A percentile compares a stretch with the other conserved stretches of the same genome.
Conservation (phyloP, 2,888 invertebrate species). For the Syritta pipiens region DNA sequence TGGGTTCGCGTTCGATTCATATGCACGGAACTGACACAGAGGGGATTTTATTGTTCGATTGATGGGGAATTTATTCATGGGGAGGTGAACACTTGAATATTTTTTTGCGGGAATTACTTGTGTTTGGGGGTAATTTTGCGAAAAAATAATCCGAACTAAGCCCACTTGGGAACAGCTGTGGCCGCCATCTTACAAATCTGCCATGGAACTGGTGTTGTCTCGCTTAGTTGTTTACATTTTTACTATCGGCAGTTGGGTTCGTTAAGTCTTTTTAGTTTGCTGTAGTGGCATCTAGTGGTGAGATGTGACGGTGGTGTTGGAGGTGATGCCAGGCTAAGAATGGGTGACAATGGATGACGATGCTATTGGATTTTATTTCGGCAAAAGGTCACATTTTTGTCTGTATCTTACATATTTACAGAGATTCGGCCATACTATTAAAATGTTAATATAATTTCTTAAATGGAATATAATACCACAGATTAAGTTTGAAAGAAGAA, state of each 20-base stretch:
- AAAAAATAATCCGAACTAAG: conserved; percentile 71
- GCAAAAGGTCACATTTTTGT: too few species aligned
- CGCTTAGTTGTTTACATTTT: conserved; percentile 69
- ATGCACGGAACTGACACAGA: neutral
- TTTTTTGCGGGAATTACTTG: conserved; percentile 67
- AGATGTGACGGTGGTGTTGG: too few species aligned
- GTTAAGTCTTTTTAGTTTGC: neutral
- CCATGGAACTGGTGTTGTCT: conserved; percentile 59
- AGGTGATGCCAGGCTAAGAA: too few species aligned
- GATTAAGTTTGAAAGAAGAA: too few species aligned
- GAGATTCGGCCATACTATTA: too few species aligned
- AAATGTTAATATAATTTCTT: too few species aligned
- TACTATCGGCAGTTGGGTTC: conserved; percentile 29
- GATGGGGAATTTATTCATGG: neutral
- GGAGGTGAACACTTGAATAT: too few species aligned
- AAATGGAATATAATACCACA: too few species aligned
- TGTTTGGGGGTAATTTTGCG: conserved; percentile 70
- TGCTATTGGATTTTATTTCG: too few species aligned
- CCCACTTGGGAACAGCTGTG: conserved; percentile 73
- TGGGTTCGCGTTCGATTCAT: neutral
- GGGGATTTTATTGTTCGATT: neutral
- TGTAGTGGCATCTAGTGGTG: conserved; percentile 13
- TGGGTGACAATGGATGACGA: too few species aligned
- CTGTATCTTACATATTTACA: too few species aligned
- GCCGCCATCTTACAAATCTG: conserved; percentile 73